Evolutionary conservation across 2,113 vertebrate species (phyloP).

Genomic region (Pygoscelis adeliae): DNA sequence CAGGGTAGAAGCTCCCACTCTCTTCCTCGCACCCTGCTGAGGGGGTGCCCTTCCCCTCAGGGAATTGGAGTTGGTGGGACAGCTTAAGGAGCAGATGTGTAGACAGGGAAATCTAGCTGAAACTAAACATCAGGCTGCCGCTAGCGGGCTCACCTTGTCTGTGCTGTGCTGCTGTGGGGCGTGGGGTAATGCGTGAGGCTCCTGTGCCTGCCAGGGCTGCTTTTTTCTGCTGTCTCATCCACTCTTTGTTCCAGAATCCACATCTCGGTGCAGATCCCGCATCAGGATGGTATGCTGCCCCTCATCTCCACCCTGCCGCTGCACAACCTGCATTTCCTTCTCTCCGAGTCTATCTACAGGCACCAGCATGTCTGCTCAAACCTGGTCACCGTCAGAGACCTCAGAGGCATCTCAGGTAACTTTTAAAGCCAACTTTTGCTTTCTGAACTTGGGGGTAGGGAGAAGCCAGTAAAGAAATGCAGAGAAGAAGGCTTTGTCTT

Average conservation of each 20-base stretch:
- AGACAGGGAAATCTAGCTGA: background rate
- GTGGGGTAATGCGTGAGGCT: background rate
- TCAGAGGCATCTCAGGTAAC: conserved; percentile 88
- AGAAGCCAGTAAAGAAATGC: background rate
- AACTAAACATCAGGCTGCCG: background rate
- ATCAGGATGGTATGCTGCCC: conserved; percentile 98
- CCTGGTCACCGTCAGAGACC: conserved; percentile 86
- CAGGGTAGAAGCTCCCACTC: accelerated
- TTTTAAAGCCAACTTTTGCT: background rate
- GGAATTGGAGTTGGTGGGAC: background rate
- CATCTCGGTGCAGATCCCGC: conserved; percentile 97
- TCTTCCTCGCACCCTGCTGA: background rate
- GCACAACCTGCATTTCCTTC: conserved; percentile 95
- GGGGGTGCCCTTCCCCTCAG: background rate
- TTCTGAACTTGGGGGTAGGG: background rate
- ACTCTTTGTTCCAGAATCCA: conserved; percentile 83
- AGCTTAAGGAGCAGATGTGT: background rate
- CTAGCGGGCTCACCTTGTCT: background rate
- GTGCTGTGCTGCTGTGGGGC: background rate
- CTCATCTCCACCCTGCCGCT: conserved; percentile 95
- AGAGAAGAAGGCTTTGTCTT: background rate
- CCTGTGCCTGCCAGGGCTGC: background rate
- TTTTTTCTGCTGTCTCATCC: background rate
- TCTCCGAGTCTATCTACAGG: conserved; percentile 96
- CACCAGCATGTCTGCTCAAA: conserved; percentile 98